phyloP scores from a whole-genome alignment of 2,797 vertebrate genomes.

The Taenioides sp. region DNA sequence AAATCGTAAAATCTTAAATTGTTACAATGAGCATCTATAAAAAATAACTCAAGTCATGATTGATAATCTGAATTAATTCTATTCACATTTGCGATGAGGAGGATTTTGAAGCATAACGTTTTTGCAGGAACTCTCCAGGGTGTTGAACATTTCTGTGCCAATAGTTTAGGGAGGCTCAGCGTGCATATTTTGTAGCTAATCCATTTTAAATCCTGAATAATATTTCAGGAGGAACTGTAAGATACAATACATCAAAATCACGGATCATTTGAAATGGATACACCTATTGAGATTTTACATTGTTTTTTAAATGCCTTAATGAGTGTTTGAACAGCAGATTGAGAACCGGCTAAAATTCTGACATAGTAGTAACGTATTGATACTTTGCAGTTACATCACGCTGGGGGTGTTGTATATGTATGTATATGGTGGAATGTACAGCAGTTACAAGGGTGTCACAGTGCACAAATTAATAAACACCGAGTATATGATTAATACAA shows the following conservation, averaged over 20 bases:
- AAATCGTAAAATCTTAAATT: too few relatives aligned
- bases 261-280: constrained; percentile 45
- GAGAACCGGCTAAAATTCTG: background rate
- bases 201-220: background rate
- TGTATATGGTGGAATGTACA: too few relatives aligned
- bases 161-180: constrained; percentile 17
- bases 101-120: background rate
- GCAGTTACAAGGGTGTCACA: too few relatives aligned
- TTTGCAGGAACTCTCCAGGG: constrained; percentile 45
- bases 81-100: background rate
- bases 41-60: too few relatives aligned
- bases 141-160: constrained; percentile 39
- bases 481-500: too few relatives aligned
- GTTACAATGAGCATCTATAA: too few relatives aligned
- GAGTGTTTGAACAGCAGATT: background rate
- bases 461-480: too few relatives aligned
- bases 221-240: background rate
- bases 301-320: background rate
- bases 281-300: background rate
- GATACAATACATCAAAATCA: constrained; percentile 27
- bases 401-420: too few relatives aligned
- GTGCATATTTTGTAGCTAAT: constrained; percentile 39
- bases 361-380: too few relatives aligned
- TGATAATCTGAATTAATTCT: background rate
- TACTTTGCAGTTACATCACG: too few relatives aligned